A percentile compares a stretch with the other conserved stretches of the same genome.
phyloP scores from a whole-genome alignment of 2,797 vertebrate species.

The Netta rufina region DNA sequence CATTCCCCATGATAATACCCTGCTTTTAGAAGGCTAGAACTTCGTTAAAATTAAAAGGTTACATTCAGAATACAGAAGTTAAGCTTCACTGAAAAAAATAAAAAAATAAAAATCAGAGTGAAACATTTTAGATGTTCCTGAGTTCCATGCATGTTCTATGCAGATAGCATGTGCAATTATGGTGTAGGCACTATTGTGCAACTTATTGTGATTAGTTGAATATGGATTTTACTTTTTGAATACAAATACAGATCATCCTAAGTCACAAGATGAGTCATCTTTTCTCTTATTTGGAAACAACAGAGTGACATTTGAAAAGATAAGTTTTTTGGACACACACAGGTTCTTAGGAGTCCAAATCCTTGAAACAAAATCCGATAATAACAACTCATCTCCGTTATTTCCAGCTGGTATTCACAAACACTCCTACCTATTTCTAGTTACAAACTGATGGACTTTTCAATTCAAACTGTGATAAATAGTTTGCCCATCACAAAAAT shows the following conservation, averaged over 20 bases:
- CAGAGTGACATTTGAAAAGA: background rate
- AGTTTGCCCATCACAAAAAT: background rate
- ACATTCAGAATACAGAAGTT: background rate
- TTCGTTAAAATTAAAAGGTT: background rate
- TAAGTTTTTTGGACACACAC: background rate
- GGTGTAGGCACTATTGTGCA: background rate
- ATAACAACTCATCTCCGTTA: background rate
- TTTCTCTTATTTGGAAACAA: slow-evolving; percentile 21
- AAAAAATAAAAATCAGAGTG: background rate
- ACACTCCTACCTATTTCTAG: background rate
- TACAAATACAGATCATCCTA: background rate
- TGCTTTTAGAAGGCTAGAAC: background rate
- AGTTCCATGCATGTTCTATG: background rate
- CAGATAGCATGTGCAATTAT: background rate
- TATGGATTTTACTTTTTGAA: background rate
- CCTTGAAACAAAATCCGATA: background rate
- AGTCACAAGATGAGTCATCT: background rate
- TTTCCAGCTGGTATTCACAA: background rate
- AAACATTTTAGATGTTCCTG: background rate
- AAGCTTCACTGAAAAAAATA: background rate
- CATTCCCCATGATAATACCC: background rate
- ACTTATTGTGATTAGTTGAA: background rate
- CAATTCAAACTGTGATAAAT: slow-evolving; percentile 1
- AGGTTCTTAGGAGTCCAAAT: background rate
- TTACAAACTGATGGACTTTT: background rate